A percentile compares a stretch with the other conserved stretches of the same genome.
Evolutionary conservation across 2,888 invertebrate genomes (phyloP).

Genomic region (Athalia cordata): DNA sequence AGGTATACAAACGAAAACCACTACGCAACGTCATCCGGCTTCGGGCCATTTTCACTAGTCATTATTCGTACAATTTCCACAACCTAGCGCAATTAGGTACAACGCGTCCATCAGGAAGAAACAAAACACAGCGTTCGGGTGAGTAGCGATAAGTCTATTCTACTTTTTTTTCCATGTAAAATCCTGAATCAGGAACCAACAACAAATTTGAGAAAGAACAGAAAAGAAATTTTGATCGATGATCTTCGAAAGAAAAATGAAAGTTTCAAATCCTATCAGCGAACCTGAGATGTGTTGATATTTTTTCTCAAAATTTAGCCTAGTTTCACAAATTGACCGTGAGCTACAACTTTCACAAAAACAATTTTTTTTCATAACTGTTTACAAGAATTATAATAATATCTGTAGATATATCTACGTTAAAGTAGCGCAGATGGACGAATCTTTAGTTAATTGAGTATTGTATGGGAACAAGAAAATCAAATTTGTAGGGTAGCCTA

Average conservation of each 20-base stretch:
- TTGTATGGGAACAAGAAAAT: conserved; percentile 71
- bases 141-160: background rate
- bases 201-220: background rate
- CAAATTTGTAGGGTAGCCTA: conserved; percentile 53
- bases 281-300: too few species aligned
- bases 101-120: background rate
- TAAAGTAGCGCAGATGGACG: conserved; percentile 55
- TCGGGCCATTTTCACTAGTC: conserved; percentile 31
- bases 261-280: too few species aligned
- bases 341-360: too few species aligned
- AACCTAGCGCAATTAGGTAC: background rate
- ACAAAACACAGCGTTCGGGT: background rate
- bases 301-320: too few species aligned
- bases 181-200: background rate
- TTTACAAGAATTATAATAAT: too few species aligned
- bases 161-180: background rate
- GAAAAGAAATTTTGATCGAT: background rate
- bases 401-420: too few species aligned
- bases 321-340: too few species aligned
- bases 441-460: conserved; percentile 68
- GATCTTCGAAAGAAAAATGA: too few species aligned
- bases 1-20: conserved; percentile 15
- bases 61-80: conserved; percentile 10
- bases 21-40: conserved; percentile 30
- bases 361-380: too few species aligned